A percentile compares a stretch with the other conserved stretches of the same genome.
phyloP scores from a whole-genome alignment of 2,797 vertebrate species.

The Pipistrellus pygmaeus region DNA sequence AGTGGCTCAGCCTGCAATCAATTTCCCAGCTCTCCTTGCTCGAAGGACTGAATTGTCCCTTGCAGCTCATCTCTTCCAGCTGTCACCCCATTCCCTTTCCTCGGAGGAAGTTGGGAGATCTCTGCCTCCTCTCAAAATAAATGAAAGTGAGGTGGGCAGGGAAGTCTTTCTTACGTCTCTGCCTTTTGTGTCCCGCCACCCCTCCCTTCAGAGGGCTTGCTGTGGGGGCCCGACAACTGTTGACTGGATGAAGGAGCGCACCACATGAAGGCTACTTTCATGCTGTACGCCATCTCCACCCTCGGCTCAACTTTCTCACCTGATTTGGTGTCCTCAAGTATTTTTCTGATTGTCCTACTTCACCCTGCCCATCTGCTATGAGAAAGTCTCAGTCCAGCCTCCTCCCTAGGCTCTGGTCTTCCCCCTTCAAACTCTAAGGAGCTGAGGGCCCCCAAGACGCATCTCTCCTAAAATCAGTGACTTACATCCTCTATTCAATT shows the following conservation, averaged over 20 bases:
- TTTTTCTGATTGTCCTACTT: not conserved
- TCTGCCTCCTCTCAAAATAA: not conserved
- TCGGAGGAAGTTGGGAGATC: not conserved
- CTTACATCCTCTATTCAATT: conserved; percentile 35
- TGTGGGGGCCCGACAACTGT: rapidly evolving
- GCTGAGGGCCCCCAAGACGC: not conserved
- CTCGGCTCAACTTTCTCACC: not conserved
- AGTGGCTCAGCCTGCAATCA: not conserved
- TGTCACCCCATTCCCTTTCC: not conserved
- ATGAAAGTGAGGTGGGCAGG: not conserved
- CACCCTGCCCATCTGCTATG: not conserved
- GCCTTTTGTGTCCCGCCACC: not conserved
- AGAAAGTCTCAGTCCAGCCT: rapidly evolving
- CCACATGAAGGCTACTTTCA: not conserved
- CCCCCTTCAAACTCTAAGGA: not conserved
- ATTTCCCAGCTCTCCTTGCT: not conserved
- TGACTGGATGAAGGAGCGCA: not conserved
- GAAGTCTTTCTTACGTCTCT: not conserved
- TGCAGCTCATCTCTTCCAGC: not conserved
- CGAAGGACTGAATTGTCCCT: not conserved
- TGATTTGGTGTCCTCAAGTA: not conserved
- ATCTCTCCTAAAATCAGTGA: conserved; percentile 9
- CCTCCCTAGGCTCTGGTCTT: not conserved
- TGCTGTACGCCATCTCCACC: not conserved
- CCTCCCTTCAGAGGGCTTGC: not conserved